A percentile compares a stretch with the other conserved stretches of the same genome.
phyloP scores from a whole-genome alignment of 2,113 vertebrate species.

The Macaca fascicularis region DNA sequence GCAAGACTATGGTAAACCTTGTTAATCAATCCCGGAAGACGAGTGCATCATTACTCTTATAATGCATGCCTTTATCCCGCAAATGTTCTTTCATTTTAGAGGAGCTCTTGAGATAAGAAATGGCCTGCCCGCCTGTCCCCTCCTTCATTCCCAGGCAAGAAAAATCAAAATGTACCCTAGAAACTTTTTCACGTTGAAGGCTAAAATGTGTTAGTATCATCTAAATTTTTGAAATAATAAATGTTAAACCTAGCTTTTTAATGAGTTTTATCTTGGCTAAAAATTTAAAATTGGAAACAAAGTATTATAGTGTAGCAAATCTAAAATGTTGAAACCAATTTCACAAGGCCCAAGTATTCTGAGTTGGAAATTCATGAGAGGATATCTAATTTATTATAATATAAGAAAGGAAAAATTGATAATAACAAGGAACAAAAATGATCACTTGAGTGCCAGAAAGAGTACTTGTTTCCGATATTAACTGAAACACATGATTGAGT shows the following conservation, averaged over 20 bases:
- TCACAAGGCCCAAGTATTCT: neutral
- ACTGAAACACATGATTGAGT: neutral
- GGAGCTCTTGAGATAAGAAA: neutral
- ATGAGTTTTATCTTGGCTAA: neutral
- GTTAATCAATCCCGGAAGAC: neutral
- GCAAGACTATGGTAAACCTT: rapidly evolving
- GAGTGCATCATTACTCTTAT: rapidly evolving
- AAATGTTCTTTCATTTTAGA: neutral
- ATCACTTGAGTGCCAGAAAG: neutral
- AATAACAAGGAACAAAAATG: neutral
- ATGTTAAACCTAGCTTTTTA: neutral
- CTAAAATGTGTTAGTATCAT: neutral
- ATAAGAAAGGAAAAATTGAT: neutral
- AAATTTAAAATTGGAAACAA: neutral
- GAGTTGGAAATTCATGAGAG: neutral
- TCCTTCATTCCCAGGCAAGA: neutral
- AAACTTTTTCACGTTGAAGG: neutral
- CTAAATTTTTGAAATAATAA: neutral
- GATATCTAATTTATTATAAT: neutral
- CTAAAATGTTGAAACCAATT: neutral
- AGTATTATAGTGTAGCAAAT: neutral
- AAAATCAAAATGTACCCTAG: neutral
- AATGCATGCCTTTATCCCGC: neutral
- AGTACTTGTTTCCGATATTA: neutral
- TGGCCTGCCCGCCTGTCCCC: neutral